Conservation (phyloP, 2,797 vertebrate species). For the Amphiprion clarkii region DNA sequence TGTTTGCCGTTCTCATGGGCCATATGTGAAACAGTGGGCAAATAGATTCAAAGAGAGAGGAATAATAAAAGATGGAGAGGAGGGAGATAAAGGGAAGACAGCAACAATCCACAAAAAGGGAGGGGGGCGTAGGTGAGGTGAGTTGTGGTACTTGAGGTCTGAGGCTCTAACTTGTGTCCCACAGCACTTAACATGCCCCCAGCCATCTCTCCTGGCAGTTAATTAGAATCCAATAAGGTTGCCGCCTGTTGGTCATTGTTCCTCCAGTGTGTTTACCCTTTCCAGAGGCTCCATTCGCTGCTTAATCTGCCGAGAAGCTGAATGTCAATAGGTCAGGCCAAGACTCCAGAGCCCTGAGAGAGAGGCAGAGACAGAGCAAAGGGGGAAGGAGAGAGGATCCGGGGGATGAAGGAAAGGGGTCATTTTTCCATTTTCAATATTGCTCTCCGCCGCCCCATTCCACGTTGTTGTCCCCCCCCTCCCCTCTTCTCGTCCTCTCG, state of each 20-base stretch:
- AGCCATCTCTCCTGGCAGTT: slow-evolving; percentile 82
- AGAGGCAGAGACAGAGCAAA: slow-evolving; percentile 46
- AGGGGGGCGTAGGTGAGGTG: slow-evolving; percentile 37
- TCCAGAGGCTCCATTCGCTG: slow-evolving; percentile 83
- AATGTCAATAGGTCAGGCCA: slow-evolving; percentile 85
- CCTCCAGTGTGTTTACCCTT: slow-evolving; percentile 85
- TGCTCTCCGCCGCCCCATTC: slow-evolving; percentile 59
- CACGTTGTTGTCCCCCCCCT: slow-evolving; percentile 50
- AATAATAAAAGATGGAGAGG: slow-evolving; percentile 30
- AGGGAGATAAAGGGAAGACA: slow-evolving; percentile 36
- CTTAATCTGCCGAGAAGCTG: slow-evolving; percentile 87
- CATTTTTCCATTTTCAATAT: slow-evolving; percentile 69
- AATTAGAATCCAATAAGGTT: slow-evolving; percentile 91
- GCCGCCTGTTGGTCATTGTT: slow-evolving; percentile 86
- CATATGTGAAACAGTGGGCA: slow-evolving; percentile 66
- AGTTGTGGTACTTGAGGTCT: slow-evolving; percentile 67
- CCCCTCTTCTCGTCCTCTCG: slow-evolving; percentile 10
- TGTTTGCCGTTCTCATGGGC: slow-evolving; percentile 75
- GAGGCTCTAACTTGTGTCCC: slow-evolving; percentile 76
- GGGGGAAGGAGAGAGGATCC: slow-evolving; percentile 59
- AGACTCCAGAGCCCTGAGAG: slow-evolving; percentile 71
- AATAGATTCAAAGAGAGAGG: slow-evolving; percentile 63
- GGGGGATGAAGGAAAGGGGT: slow-evolving; percentile 69
- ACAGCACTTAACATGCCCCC: slow-evolving; percentile 80
- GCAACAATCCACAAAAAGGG: slow-evolving; percentile 26